A percentile compares a stretch with the other conserved stretches of the same genome.
Conservation (phyloP, 2,888 invertebrate genomes). For the Leptura quadrifasciata region DNA sequence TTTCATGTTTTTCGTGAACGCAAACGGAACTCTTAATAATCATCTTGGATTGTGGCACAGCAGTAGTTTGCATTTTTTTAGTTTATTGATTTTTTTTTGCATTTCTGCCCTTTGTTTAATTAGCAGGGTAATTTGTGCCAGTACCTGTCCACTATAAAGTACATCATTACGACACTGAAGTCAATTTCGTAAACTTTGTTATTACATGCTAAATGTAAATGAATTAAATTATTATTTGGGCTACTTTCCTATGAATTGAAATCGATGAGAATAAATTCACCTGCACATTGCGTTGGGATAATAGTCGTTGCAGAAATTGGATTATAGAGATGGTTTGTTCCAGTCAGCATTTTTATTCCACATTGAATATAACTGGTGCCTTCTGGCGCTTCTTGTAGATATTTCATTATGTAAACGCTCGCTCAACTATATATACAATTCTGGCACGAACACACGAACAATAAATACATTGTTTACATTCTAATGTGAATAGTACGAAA, state of each 20-base stretch:
- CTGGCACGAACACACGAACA: conserved; percentile 13
- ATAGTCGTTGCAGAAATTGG: neutral
- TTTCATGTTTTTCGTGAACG: too few species aligned
- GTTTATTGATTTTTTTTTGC: too few species aligned
- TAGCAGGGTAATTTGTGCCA: too few species aligned
- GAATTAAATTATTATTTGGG: neutral
- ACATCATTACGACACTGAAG: too few species aligned
- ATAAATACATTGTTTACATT: conserved; percentile 35
- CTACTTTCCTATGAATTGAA: neutral
- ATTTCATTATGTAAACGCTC: conserved; percentile 7
- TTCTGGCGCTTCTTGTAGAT: conserved; percentile 7
- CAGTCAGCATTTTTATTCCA: neutral
- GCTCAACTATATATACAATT: conserved; percentile 6
- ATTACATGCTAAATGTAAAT: too few species aligned
- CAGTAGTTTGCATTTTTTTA: too few species aligned
- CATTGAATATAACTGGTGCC: conserved; percentile 4
- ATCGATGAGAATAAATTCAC: neutral
- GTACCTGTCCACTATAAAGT: too few species aligned
- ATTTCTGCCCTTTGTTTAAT: too few species aligned
- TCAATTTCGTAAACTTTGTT: too few species aligned
- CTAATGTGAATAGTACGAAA: conserved; percentile 2
- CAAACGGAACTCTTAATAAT: too few species aligned
- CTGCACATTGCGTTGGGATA: neutral
- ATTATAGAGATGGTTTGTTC: neutral
- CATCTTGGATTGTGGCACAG: too few species aligned